phyloP scores from a whole-genome alignment of 2,888 invertebrate genomes.

The Oxytorus armatus region DNA sequence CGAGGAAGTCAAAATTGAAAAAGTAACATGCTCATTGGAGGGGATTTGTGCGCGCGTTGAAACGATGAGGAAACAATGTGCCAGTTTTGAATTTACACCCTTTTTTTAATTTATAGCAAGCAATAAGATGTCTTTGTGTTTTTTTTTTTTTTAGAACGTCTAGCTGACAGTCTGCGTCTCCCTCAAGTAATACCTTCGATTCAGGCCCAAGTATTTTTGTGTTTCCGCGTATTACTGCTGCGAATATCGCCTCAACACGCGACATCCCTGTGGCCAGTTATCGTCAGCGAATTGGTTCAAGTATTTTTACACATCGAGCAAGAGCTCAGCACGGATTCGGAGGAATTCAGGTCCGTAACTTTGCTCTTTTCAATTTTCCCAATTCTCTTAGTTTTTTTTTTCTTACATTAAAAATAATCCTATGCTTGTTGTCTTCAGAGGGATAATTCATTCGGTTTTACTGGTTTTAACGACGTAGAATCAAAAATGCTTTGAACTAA shows the following conservation, averaged over 20 bases:
- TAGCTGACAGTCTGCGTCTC: constrained; percentile 92
- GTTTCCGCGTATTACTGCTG: constrained; percentile 93
- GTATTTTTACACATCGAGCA: constrained; percentile 94
- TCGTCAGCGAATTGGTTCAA: constrained; percentile 96
- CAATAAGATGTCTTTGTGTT: too few relatives aligned
- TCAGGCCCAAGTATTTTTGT: constrained; percentile 94
- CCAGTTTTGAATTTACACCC: too few relatives aligned
- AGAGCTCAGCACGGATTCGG: constrained; percentile 90
- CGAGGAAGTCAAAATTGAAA: too few relatives aligned
- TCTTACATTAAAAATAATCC: constrained; percentile 16
- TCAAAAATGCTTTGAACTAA: constrained; percentile 43
- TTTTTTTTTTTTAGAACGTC: constrained; percentile 88
- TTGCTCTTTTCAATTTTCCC: constrained; percentile 1
- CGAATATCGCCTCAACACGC: constrained; percentile 94
- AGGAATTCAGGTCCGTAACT: constrained; percentile 89
- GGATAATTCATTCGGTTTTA: constrained; percentile 39
- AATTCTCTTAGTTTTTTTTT: constrained; percentile 4
- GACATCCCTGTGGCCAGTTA: constrained; percentile 95
- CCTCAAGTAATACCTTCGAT: constrained; percentile 90
- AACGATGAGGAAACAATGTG: too few relatives aligned
- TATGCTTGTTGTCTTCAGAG: constrained; percentile 31
- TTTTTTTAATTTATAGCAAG: too few relatives aligned
- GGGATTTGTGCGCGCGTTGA: too few relatives aligned
- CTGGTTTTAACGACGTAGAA: constrained; percentile 29
- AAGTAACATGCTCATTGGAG: too few relatives aligned